Evolutionary conservation across 2,888 invertebrate species (phyloP), one percentile per base, ranked within the genome.

Genomic region (Graphium colonna): DNA sequence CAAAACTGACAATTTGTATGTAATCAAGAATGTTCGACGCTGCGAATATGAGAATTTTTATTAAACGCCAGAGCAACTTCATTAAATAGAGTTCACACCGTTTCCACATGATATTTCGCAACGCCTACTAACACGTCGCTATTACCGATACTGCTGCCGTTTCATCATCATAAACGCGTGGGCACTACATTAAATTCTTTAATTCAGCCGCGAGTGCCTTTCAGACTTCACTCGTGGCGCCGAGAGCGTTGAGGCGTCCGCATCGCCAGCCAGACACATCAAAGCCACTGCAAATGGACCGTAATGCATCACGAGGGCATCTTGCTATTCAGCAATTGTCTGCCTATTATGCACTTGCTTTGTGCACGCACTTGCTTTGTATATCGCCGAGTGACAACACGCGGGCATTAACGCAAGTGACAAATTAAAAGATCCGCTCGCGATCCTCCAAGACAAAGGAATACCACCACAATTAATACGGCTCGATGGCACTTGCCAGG

Each of bases 321-420:
- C 77, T 78, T 73, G 71, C 69, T 63, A 78, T n/a, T n/a, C n/a
- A n/a, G n/a, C n/a, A 83, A 84, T 83, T 77, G 81, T 85, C 82
- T 79, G 75, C 77, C 83, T 84, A 89, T 89, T 89, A 87, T 64
- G 71, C 84, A 81, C 88, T 89, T 69, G 82, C 88, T 88, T 88
- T 88, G 88, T 79, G 67, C 66, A 61, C 21, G 21, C 21, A 66
- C 59, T 62, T 65, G 63, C 79, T 79, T 81, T 80, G 21, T 77
- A 81, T 82, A 77, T 78, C 69, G 63, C 62, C 66, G 71, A 74
- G 72, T 70, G 73, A 73, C 72, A 71, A 67, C 65, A 68, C 62
- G 57, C 66, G 63, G 62, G 70, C 80, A 82, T 78, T 63, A 76
- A 73, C 72, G 70, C 68, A 65, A 77, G 71, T 68, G 72, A 73